Evolutionary conservation across 2,888 invertebrate genomes (phyloP).

Genomic region (Carabus problematicus): DNA sequence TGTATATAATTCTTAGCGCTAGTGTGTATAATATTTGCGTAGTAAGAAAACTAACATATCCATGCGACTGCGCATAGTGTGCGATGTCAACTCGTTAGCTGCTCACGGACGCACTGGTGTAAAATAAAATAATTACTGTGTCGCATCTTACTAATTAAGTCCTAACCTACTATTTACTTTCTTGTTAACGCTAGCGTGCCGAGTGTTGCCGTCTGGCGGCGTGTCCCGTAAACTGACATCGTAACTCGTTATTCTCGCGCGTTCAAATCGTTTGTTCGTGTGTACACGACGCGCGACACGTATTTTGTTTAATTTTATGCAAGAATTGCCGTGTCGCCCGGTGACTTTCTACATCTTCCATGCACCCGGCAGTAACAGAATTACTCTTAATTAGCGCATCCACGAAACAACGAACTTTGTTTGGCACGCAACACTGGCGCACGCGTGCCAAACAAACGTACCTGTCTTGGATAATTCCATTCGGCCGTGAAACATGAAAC

Average conservation of each 20-base stretch:
- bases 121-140: conserved; percentile 21
- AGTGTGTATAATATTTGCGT: too few relatives aligned
- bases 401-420: not conserved
- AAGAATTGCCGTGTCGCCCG: conserved; percentile 10
- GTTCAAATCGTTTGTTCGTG: not conserved
- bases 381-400: conserved; percentile 17
- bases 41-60: too few relatives aligned
- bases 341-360: not conserved
- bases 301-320: conserved; percentile 26
- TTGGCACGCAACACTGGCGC: not conserved
- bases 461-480: not conserved
- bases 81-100: conserved; percentile 6
- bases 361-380: not conserved
- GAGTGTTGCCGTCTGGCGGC: conserved; percentile 4
- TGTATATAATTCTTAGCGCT: too few relatives aligned
- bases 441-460: not conserved
- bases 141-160: conserved; percentile 19
- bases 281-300: not conserved
- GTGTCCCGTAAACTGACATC: conserved; percentile 22
- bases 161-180: conserved; percentile 19
- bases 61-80: too few relatives aligned
- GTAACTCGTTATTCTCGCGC: conserved; percentile 34
- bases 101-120: not conserved
- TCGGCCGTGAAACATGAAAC: not conserved
- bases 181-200: conserved; percentile 7